Evolutionary conservation across 1,140 invertebrate species (phyloP).

Genomic region (Tachypleus tridentatus): DNA sequence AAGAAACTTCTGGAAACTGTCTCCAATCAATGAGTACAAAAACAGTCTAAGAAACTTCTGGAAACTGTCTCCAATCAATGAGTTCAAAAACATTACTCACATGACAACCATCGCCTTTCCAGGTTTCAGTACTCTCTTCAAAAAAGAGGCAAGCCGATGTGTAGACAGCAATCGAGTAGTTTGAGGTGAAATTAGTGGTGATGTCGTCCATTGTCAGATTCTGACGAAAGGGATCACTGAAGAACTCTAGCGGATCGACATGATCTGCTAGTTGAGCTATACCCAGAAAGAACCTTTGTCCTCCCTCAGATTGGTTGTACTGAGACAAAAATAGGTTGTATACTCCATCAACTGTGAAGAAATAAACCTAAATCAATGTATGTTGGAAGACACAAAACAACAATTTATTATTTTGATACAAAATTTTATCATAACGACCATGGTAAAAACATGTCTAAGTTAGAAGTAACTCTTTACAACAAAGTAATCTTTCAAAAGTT

Average conservation of each 20-base stretch:
- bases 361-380: background rate
- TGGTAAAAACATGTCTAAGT: too few relatives aligned
- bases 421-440: too few relatives aligned
- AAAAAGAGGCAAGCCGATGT: conserved; percentile 16
- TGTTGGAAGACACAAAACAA: too few relatives aligned
- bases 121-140: conserved; percentile 3
- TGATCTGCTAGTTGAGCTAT: conserved; percentile 12
- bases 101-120: conserved; percentile 14
- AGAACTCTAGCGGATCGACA: conserved; percentile 2
- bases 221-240: background rate
- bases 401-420: too few relatives aligned
- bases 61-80: too few relatives aligned
- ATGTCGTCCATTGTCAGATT: conserved; percentile 12
- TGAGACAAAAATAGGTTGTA: background rate
- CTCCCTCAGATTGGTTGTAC: background rate
- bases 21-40: too few relatives aligned
- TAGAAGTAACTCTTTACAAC: too few relatives aligned
- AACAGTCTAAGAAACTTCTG: too few relatives aligned
- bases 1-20: too few relatives aligned
- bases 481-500: too few relatives aligned
- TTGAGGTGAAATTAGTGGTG: conserved; percentile 8
- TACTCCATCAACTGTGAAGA: background rate
- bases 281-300: background rate
- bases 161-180: conserved; percentile 10
- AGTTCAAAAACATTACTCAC: background rate